Evolutionary conservation across 2,113 vertebrate species (phyloP).

Genomic region (Corydoras maculifer): DNA sequence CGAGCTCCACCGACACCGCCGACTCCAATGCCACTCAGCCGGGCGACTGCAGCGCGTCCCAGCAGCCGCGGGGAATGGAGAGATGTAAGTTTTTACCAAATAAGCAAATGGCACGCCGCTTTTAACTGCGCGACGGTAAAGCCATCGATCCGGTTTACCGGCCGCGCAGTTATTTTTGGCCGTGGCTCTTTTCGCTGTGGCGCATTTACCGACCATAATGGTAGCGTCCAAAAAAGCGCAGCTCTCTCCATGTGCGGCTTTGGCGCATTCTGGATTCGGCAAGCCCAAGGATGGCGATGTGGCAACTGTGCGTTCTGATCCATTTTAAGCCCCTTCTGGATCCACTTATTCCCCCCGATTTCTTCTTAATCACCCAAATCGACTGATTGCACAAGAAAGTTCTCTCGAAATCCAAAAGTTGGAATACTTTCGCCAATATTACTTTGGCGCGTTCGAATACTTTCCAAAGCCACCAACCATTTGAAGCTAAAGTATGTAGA

Average conservation of each 20-base stretch:
- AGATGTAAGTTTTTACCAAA: constrained; percentile 66
- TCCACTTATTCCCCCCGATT: too few species aligned
- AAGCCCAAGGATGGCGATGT: not conserved
- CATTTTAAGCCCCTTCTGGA: too few species aligned
- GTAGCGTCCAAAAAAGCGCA: not conserved
- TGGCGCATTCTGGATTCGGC: not conserved
- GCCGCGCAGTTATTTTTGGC: constrained; percentile 4
- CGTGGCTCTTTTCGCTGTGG: constrained; percentile 8
- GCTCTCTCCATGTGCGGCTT: not conserved
- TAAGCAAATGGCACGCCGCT: not conserved
- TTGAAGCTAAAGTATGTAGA: too few species aligned
- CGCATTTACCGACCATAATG: not conserved
- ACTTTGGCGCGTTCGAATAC: too few species aligned
- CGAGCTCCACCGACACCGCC: constrained; percentile 65
- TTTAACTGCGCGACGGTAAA: not conserved
- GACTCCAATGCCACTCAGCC: constrained; percentile 77
- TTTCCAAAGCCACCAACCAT: too few species aligned
- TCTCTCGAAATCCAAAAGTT: too few species aligned
- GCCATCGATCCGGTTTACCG: constrained; percentile 22
- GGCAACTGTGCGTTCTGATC: too few species aligned
- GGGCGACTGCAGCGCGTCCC: constrained; percentile 73
- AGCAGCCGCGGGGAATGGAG: constrained; percentile 72
- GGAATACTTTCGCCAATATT: too few species aligned
- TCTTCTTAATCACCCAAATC: too few species aligned
- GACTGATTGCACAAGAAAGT: too few species aligned